Conservation (phyloP, 2,888 invertebrate species). For the Tethea ocularis region DNA sequence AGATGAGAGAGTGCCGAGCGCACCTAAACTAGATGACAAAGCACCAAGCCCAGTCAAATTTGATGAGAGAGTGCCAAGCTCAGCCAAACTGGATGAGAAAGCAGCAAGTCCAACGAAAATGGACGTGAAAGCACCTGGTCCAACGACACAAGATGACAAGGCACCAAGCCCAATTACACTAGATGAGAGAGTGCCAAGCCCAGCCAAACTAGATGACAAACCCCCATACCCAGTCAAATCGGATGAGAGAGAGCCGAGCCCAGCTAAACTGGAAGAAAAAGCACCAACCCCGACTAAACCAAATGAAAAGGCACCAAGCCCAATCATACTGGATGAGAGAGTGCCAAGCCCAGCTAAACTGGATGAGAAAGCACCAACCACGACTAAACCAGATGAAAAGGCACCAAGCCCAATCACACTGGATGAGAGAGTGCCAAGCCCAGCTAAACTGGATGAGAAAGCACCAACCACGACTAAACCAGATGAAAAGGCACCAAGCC, state of each 20-base stretch:
- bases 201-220: constrained; percentile 10
- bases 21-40: constrained; percentile 14
- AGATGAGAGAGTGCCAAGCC: too few relatives aligned
- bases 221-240: constrained; percentile 10
- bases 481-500: not conserved
- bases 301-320: constrained; percentile 9
- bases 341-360: too few relatives aligned
- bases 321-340: not conserved
- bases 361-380: constrained; percentile 8
- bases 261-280: too few relatives aligned
- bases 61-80: too few relatives aligned
- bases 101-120: too few relatives aligned
- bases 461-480: not conserved
- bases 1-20: too few relatives aligned
- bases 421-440: not conserved
- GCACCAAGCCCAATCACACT: not conserved
- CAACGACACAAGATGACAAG: not conserved
- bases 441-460: not conserved
- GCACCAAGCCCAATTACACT: too few relatives aligned
- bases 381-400: constrained; percentile 4
- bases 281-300: too few relatives aligned
- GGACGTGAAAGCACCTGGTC: too few relatives aligned
- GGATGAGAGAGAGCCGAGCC: too few relatives aligned
- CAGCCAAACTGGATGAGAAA: constrained; percentile 10
- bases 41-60: not conserved